Evolutionary conservation across 2,888 invertebrate genomes (phyloP).

Genomic region (Drosophila picticornis): DNA sequence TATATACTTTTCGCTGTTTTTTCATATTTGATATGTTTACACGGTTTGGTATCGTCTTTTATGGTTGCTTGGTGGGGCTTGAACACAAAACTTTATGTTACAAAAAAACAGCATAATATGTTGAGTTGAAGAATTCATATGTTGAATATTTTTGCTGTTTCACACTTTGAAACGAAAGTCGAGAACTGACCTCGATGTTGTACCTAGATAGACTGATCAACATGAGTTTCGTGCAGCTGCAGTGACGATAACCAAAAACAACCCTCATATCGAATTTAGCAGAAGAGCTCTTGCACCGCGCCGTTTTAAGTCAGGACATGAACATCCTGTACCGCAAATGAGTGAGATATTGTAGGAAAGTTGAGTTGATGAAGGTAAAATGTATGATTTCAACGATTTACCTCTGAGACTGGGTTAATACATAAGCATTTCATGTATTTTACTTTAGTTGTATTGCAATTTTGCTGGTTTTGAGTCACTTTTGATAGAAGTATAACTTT

Average conservation of each 20-base stretch:
- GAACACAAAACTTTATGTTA: background rate
- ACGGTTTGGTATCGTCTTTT: background rate
- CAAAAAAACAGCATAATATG: background rate
- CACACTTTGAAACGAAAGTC: background rate
- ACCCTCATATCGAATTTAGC: conserved; percentile 26
- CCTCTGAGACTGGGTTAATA: background rate
- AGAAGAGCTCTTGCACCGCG: conserved; percentile 9
- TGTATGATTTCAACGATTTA: background rate
- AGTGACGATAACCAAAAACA: conserved; percentile 17
- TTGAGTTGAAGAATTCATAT: background rate
- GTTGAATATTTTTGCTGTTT: conserved; percentile 2
- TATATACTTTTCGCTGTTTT: conserved; percentile 22
- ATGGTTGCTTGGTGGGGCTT: background rate
- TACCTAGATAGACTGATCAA: conserved; percentile 58
- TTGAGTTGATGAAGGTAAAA: background rate
- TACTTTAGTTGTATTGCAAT: too few relatives aligned
- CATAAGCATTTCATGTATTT: background rate
- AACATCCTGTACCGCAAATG: conserved; percentile 7
- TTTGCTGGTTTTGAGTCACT: background rate
- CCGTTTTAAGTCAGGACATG: background rate
- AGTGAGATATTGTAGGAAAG: conserved; percentile 22
- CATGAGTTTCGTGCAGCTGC: background rate
- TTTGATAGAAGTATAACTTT: background rate
- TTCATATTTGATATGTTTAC: conserved; percentile 31
- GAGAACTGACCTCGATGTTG: conserved; percentile 30